Conservation (phyloP, 2,797 vertebrate species). For the Protonibea diacanthus region DNA sequence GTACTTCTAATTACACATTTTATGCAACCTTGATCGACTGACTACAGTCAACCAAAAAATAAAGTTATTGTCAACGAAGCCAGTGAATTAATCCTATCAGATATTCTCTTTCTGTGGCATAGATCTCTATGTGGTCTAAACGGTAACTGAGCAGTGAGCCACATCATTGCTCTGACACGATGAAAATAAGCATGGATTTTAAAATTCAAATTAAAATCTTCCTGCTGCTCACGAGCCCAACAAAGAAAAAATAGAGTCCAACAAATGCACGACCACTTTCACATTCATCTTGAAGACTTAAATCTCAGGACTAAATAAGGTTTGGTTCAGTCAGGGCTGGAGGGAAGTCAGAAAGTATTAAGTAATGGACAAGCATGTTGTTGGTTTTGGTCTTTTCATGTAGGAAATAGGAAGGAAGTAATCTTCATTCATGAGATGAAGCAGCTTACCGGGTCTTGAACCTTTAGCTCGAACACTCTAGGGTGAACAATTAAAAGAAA, state of each 20-base stretch:
- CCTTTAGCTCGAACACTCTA: conserved; percentile 83
- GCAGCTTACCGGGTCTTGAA: conserved; percentile 76
- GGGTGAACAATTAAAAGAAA: conserved; percentile 22
- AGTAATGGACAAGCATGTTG: too few species aligned
- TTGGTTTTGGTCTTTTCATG: not conserved
- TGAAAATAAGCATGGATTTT: not conserved
- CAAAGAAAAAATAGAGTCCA: too few species aligned
- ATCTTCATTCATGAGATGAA: not conserved
- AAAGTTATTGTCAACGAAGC: not conserved
- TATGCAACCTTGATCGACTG: not conserved
- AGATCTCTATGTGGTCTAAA: not conserved
- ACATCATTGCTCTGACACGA: too few species aligned
- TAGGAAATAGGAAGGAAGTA: too few species aligned
- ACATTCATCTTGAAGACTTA: too few species aligned
- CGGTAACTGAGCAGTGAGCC: not conserved
- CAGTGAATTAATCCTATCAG: not conserved
- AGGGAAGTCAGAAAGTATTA: not conserved
- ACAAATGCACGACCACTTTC: not conserved
- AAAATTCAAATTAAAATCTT: not conserved
- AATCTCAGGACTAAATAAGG: not conserved
- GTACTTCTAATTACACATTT: not conserved
- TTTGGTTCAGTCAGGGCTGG: not conserved
- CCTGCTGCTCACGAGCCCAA: not conserved
- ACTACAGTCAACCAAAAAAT: too few species aligned
- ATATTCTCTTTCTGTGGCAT: not conserved